Conservation (phyloP, 2,888 invertebrate species). For the Amblyjoppa fuscipennis region DNA sequence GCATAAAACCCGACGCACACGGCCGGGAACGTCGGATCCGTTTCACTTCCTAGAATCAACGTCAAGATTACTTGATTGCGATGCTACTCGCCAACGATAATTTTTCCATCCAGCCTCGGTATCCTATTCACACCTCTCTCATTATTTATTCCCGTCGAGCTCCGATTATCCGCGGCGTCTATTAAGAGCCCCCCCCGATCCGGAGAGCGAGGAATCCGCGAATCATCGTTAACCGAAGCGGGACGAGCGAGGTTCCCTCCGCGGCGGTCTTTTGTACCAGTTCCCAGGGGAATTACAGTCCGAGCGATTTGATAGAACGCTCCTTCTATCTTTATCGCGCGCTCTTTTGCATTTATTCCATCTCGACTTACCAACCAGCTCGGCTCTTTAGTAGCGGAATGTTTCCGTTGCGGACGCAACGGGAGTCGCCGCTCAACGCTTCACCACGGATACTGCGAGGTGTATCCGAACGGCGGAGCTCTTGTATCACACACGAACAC, state of each 20-base stretch:
- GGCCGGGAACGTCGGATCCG: not conserved
- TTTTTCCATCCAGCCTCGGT: slow-evolving; percentile 8
- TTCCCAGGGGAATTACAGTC: slow-evolving; percentile 69
- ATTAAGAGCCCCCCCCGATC: slow-evolving; percentile 19
- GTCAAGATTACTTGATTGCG: slow-evolving; percentile 53
- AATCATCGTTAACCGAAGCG: slow-evolving; percentile 66
- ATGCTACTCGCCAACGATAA: slow-evolving; percentile 28
- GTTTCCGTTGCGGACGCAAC: slow-evolving; percentile 25
- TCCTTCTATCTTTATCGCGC: slow-evolving; percentile 18
- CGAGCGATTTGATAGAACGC: slow-evolving; percentile 59
- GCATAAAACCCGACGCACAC: not conserved
- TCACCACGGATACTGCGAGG: not conserved
- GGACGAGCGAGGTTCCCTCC: slow-evolving; percentile 28
- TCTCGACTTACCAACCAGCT: not conserved
- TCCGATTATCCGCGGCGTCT: slow-evolving; percentile 44
- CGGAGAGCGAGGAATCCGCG: slow-evolving; percentile 49
- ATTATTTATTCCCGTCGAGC: slow-evolving; percentile 55
- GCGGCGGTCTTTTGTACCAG: slow-evolving; percentile 63
- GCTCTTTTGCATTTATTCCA: not conserved
- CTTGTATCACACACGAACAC: slow-evolving; percentile 17
- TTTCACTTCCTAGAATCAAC: slow-evolving; percentile 52
- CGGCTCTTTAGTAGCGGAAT: slow-evolving; percentile 16
- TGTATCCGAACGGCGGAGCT: slow-evolving; percentile 4
- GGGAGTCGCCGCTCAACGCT: slow-evolving; percentile 31
- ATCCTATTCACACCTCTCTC: slow-evolving; percentile 30